Evolutionary conservation across 2,113 vertebrate species (phyloP), one percentile per base, ranked within the genome.

Genomic region (Pomatorhinus ruficollis): DNA sequence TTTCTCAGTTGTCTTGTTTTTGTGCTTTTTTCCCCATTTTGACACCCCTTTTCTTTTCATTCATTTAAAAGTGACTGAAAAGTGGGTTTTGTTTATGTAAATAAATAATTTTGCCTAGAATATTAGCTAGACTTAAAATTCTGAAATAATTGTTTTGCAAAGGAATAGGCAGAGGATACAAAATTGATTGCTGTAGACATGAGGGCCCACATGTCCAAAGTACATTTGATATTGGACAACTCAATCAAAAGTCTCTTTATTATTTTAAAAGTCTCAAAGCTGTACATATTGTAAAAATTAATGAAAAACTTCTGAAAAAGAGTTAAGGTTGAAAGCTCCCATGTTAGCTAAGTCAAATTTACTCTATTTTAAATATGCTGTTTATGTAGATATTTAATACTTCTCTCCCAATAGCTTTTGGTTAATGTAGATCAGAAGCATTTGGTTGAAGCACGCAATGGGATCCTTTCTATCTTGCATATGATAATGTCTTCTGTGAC

Each of bases 401-500:
- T 86, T 8, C 12, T 83, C 37, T 87, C 70, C 52, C 69, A 30
- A 94, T 95, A 99, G 99, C 98, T 99, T 86, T 98, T 99, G 96
- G 98, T 99, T 81, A 99, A 97, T 15, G 99, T 99, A 57, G 99
- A 99, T 96, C 99, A 99, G 97, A 99, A 99, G 94, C 99, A 99
- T 95, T 97, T 99, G 88, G 95, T 99, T 25, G 99, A 99, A 97
- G 99, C 99, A 24, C 99, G 99, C 49, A 99, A 98, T 65, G 99
- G 99, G 28, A 99, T 99, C 93, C 98, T 99, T 5, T 99, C 99
- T 30, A 99, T 99, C 92, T 98, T 99, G 78, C 99, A 99, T 93
- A 99, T 99, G 97, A 99, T 99, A 95, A 99, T 99, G 99, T 99
- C 99, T 12, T 99, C 99, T 2, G 99, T 99, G 96, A 99, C 99